A percentile compares a stretch with the other conserved stretches of the same genome.
These are phyloP conservation scores for Agriopis leucophaearia DNA, from an alignment of 2,888 invertebrate species.

Conservation along the genomic window DNA sequence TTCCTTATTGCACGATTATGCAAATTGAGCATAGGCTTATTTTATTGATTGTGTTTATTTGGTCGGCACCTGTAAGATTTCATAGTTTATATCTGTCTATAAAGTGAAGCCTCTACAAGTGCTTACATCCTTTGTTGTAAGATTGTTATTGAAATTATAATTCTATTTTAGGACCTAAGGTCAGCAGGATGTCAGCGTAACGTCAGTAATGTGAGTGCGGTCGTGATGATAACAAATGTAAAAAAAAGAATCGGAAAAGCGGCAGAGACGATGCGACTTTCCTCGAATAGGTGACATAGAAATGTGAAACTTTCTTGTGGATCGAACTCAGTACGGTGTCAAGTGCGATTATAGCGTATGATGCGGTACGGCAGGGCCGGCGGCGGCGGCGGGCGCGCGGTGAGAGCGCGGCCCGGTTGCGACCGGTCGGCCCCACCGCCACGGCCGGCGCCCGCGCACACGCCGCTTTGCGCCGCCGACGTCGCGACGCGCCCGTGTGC, in stretches of 20 bases:
- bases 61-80: background rate
- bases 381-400: slow-evolving; percentile 64
- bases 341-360: slow-evolving; percentile 82
- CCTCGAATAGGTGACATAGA: slow-evolving; percentile 72
- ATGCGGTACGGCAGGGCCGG: slow-evolving; percentile 65
- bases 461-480: slow-evolving; percentile 80
- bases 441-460: slow-evolving; percentile 72
- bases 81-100: background rate
- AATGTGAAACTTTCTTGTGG: slow-evolving; percentile 83
- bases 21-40: slow-evolving; percentile 32
- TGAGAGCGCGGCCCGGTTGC: slow-evolving; percentile 84
- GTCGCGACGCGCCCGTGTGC: slow-evolving; percentile 82
- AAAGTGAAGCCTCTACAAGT: slow-evolving; percentile 64
- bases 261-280: slow-evolving; percentile 53
- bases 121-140: slow-evolving; percentile 45
- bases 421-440: slow-evolving; percentile 84
- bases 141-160: slow-evolving; percentile 67
- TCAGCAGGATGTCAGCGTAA: slow-evolving; percentile 51
- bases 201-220: slow-evolving; percentile 47
- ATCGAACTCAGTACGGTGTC: slow-evolving; percentile 80
- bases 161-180: slow-evolving; percentile 75
- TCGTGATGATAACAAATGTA: slow-evolving; percentile 46
- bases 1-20: slow-evolving; percentile 36
- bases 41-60: slow-evolving; percentile 36
- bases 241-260: slow-evolving; percentile 50